Percentiles rank a stretch among this genome's conserved stretches.
Conservation (phyloP, 2,113 vertebrate genomes). For the Phasianus colchicus region DNA sequence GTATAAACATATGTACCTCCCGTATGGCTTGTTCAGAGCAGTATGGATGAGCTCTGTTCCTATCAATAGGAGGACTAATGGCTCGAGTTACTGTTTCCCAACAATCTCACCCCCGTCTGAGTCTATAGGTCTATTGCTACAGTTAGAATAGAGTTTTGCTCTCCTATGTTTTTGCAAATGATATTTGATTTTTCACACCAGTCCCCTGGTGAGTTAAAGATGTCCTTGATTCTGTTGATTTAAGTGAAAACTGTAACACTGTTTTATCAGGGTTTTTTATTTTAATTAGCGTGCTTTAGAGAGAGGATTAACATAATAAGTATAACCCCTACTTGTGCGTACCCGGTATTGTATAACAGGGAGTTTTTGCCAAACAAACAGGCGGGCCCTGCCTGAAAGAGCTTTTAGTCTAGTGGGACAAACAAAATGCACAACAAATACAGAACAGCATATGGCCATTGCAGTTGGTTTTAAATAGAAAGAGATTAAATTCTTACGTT, state of each 20-base stretch:
- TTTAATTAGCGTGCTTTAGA: conserved; percentile 21
- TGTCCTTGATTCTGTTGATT: background rate
- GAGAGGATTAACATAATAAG: background rate
- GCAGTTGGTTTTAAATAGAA: background rate
- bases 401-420: background rate
- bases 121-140: background rate
- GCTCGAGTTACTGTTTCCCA: background rate
- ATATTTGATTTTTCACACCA: background rate
- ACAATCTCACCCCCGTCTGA: background rate
- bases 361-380: conserved; percentile 19
- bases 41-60: background rate
- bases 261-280: background rate
- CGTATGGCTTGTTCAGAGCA: background rate
- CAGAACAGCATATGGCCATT: background rate
- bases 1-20: background rate
- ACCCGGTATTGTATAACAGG: background rate
- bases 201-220: background rate
- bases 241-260: background rate
- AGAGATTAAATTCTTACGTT: conserved; percentile 17
- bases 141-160: background rate
- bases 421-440: background rate
- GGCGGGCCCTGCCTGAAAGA: background rate
- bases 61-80: background rate
- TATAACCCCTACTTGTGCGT: background rate
- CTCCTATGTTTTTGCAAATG: background rate